Percentiles rank a stretch among this genome's conserved stretches.
phyloP scores from a whole-genome alignment of 2,113 vertebrate genomes.

The Hyperoodon ampullatus region DNA sequence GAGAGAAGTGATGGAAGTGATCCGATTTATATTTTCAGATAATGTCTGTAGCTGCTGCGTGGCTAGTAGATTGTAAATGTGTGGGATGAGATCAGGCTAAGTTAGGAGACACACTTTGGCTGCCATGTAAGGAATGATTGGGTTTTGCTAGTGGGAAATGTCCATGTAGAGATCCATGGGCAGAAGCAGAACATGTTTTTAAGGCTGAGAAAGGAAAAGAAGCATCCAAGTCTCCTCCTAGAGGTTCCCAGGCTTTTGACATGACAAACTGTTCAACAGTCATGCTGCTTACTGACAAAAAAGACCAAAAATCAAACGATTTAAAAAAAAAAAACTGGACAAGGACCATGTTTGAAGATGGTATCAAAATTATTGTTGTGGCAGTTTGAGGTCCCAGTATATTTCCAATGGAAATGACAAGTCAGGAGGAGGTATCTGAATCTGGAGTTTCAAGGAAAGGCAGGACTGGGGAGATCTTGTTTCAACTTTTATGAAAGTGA shows the following conservation, averaged over 20 bases:
- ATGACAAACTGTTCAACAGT: not conserved
- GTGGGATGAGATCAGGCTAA: not conserved
- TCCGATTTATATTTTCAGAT: constrained; percentile 17
- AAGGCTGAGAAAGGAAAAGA: not conserved
- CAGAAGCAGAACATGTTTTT: not conserved
- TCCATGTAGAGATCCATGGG: not conserved
- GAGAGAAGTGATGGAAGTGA: not conserved
- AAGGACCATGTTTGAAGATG: not conserved
- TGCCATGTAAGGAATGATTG: not conserved
- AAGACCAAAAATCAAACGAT: not conserved
- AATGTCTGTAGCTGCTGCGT: not conserved
- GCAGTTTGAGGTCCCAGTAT: not conserved
- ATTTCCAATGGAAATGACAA: not conserved
- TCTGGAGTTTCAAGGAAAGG: not conserved
- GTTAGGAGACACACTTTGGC: not conserved
- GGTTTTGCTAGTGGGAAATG: not conserved
- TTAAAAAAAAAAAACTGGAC: not conserved
- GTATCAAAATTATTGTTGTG: not conserved
- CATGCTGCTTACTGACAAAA: not conserved
- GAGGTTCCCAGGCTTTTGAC: not conserved
- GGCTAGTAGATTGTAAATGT: not conserved
- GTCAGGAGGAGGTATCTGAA: not conserved
- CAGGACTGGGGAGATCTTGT: not conserved
- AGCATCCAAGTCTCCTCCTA: not conserved
- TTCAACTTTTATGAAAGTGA: not conserved